Evolutionary conservation across 2,113 vertebrate genomes (phyloP).

Genomic region (Solea senegalensis): DNA sequence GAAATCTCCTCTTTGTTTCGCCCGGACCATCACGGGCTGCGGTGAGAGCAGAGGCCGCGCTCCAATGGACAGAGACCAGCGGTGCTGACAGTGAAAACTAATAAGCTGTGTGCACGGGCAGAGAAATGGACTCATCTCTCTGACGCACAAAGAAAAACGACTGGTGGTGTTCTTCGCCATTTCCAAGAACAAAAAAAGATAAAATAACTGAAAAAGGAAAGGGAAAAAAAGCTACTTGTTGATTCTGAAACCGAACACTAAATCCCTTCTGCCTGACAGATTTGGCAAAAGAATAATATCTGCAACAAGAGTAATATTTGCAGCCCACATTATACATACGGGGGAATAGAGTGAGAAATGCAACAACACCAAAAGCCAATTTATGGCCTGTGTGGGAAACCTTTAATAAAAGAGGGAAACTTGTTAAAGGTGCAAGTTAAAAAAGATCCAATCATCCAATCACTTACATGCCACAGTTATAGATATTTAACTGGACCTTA

Average conservation of each 20-base stretch:
- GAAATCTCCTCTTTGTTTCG: slow-evolving; percentile 60
- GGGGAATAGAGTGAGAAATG: slow-evolving; percentile 36
- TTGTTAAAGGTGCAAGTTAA: slow-evolving; percentile 54
- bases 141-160: slow-evolving; percentile 61
- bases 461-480: slow-evolving; percentile 54
- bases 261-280: slow-evolving; percentile 64
- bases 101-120: slow-evolving; percentile 57
- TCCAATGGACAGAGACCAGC: slow-evolving; percentile 54
- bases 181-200: slow-evolving; percentile 54
- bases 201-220: too few species aligned
- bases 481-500: slow-evolving; percentile 21
- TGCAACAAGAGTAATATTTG: slow-evolving; percentile 62
- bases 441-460: slow-evolving; percentile 46
- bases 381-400: slow-evolving; percentile 46
- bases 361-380: slow-evolving; percentile 60
- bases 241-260: slow-evolving; percentile 54
- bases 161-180: slow-evolving; percentile 54
- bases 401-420: slow-evolving; percentile 10
- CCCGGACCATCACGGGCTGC: slow-evolving; percentile 60
- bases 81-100: slow-evolving; percentile 59
- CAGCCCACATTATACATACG: slow-evolving; percentile 44
- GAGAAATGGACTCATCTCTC: slow-evolving; percentile 67
- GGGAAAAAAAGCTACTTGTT: slow-evolving; percentile 22
- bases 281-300: slow-evolving; percentile 67
- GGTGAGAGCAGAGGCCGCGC: slow-evolving; percentile 53